Evolutionary conservation across 2,888 invertebrate species (phyloP).

Genomic region (Eudemis profundana): DNA sequence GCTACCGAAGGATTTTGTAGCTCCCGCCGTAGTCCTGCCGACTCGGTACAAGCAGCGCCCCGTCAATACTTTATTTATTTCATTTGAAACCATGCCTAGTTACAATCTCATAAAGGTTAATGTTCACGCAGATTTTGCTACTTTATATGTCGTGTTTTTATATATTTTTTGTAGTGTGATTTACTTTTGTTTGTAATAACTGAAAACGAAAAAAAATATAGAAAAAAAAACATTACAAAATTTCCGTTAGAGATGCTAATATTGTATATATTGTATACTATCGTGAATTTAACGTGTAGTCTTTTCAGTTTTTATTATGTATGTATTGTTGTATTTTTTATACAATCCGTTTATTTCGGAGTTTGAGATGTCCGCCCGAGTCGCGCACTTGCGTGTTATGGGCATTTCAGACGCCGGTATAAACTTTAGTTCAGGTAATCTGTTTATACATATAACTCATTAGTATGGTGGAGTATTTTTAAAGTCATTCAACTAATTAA

Average conservation of each 20-base stretch:
- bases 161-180: slow-evolving; percentile 81
- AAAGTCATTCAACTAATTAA: slow-evolving; percentile 64
- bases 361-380: slow-evolving; percentile 59
- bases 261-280: slow-evolving; percentile 77
- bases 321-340: slow-evolving; percentile 64
- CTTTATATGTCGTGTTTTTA: slow-evolving; percentile 80
- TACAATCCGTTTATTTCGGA: slow-evolving; percentile 58
- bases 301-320: slow-evolving; percentile 68
- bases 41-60: slow-evolving; percentile 53
- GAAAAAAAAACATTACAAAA: slow-evolving; percentile 73
- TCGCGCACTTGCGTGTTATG: neutral
- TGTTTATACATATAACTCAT: slow-evolving; percentile 57
- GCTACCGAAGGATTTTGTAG: neutral
- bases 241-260: slow-evolving; percentile 72
- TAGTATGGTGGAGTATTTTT: slow-evolving; percentile 76
- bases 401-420: slow-evolving; percentile 58
- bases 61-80: slow-evolving; percentile 68
- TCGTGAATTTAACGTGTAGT: slow-evolving; percentile 75
- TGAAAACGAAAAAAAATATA: slow-evolving; percentile 73
- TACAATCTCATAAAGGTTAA: slow-evolving; percentile 71
- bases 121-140: slow-evolving; percentile 74
- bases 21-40: slow-evolving; percentile 42
- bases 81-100: slow-evolving; percentile 73
- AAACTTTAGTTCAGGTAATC: slow-evolving; percentile 57
- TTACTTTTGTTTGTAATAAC: slow-evolving; percentile 80